These are phyloP conservation scores for Pseudomugil tenellus DNA, from an alignment of 2,797 vertebrate genomes.

Conservation along the genomic window DNA sequence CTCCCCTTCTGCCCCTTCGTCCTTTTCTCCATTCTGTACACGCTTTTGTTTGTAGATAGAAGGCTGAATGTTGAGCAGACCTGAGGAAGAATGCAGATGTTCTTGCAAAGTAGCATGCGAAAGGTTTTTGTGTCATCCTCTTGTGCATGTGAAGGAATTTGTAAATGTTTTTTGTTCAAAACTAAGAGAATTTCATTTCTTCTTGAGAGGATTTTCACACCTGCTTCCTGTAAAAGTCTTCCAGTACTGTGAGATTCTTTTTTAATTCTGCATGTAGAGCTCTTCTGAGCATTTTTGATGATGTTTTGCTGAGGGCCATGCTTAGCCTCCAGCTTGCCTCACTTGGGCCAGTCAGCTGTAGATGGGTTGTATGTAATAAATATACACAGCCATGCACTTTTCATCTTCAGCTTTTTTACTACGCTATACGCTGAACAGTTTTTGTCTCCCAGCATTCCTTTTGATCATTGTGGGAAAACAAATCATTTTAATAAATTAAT, in stretches of 20 bases:
- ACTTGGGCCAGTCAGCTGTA: not conserved
- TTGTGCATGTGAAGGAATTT: no score
- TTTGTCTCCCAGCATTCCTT: not conserved
- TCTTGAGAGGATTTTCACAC: slow-evolving; percentile 7
- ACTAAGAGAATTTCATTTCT: not conserved
- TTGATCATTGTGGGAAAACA: not conserved
- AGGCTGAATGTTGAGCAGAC: slow-evolving; percentile 32
- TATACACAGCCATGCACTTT: not conserved
- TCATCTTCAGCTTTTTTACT: not conserved
- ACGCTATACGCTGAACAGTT: not conserved
- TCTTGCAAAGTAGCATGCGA: slow-evolving; percentile 1
- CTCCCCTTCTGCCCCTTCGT: no score
- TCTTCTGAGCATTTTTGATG: slow-evolving; percentile 3
- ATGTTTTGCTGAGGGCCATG: not conserved
- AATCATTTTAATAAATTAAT: not conserved
- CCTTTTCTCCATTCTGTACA: no score
- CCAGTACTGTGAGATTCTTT: slow-evolving; percentile 2
- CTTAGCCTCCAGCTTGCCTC: not conserved
- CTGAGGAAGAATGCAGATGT: slow-evolving; percentile 30
- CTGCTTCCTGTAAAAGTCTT: slow-evolving; percentile 3
- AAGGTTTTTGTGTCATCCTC: not conserved
- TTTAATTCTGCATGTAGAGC: not conserved
- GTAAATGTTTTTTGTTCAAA: not conserved
- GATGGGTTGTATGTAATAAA: not conserved
- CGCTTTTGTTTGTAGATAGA: slow-evolving; percentile 41